Base-by-base conservation (phyloP, 2,888 invertebrate species). In the Polylopha cassiicola region DNA sequence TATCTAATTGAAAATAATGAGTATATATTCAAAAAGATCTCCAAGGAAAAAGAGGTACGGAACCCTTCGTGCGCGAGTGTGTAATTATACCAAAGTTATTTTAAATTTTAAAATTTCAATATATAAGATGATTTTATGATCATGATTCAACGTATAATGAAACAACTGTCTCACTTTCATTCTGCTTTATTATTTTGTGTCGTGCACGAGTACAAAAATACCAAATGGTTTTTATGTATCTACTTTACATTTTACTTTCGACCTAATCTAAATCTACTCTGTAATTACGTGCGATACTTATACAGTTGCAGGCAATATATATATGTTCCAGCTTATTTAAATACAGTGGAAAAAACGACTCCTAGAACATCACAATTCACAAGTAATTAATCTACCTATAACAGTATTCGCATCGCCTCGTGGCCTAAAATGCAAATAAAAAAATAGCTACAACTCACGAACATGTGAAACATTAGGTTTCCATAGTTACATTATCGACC, bases 401-500 rank as follows among this genome's bases (percentile, higher is more conserved):
- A 58, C 56, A 63, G 66, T 66, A 64, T 70, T 62, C 58, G 56
- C 65, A 64, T 68, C 66, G 61, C 67, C 61, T 58, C 58, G 60
- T 81, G 80, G 71, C 82, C 81, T 80, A 70, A 72, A 76, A 84
- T 84, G 77, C 76, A 78, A 82, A 82, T 79, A 65, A 65, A 72
- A 74, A 75, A 73, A 73, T 59, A 10, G 56, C 64, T 64, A 55
- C 60, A 64, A 66, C 67, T 71, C 58, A 49, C 58, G 54, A 64
- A 58, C 74, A 77, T 75, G 69, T 79, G 72, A 82, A 84, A 79
- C 82, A 78, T 11, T 71, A 70, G 77, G 80, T 84, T 70, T 47
- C 77, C 72, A 84, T 82, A 74, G 61, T 72, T 65, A 85, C 76
- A 29, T 54, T 84, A 85, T 85, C 84, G 85, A 85, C 67, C 81